A percentile compares a stretch with the other conserved stretches of the same genome.
Evolutionary conservation across 2,797 vertebrate species (phyloP).

Genomic region (Pampus argenteus): DNA sequence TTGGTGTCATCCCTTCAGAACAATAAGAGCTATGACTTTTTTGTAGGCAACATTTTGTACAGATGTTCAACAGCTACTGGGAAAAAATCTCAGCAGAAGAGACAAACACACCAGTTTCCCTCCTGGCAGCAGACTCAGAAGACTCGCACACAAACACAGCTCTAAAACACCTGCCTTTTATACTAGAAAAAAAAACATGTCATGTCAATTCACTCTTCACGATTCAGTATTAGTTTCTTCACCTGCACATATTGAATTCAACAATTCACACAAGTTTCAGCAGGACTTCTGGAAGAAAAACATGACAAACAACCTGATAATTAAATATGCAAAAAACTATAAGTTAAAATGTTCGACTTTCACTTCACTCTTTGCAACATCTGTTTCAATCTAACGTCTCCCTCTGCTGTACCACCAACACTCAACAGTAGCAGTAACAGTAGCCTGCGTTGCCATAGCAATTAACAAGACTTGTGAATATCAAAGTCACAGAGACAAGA

Average conservation of each 20-base stretch:
- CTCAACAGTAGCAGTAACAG: slow-evolving; percentile 28
- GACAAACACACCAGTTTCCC: background rate
- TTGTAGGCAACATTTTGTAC: slow-evolving; percentile 10
- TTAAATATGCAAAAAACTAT: background rate
- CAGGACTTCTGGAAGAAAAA: background rate
- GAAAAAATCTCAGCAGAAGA: background rate
- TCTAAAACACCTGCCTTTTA: background rate
- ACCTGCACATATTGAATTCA: background rate
- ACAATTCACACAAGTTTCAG: background rate
- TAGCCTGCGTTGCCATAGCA: slow-evolving; percentile 48
- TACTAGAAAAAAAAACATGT: background rate
- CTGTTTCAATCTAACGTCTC: slow-evolving; percentile 29
- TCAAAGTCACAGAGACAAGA: slow-evolving; percentile 68
- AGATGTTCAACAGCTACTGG: background rate
- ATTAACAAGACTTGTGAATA: slow-evolving; percentile 71
- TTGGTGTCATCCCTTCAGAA: background rate
- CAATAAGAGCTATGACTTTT: background rate
- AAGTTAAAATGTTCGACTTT: background rate
- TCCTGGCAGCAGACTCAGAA: background rate
- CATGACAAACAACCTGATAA: too few relatives aligned
- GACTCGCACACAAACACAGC: slow-evolving; percentile 3
- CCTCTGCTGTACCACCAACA: slow-evolving; percentile 19
- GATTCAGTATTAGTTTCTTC: background rate
- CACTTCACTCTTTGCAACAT: slow-evolving; percentile 13
- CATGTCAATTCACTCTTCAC: slow-evolving; percentile 6